Conservation (phyloP, 2,113 vertebrate genomes). For the Neolamprologus fasciatus region DNA sequence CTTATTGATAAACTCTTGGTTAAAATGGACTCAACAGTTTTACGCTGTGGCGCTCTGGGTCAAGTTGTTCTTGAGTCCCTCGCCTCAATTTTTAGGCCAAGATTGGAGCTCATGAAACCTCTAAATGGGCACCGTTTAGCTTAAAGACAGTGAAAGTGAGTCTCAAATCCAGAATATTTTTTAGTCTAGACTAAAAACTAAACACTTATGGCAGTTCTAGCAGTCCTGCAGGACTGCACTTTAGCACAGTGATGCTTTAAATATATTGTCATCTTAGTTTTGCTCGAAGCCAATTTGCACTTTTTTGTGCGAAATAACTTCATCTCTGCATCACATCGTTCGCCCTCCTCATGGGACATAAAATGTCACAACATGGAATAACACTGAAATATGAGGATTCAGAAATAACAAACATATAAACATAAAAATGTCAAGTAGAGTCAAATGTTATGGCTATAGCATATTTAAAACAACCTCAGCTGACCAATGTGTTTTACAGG, state of each 20-base stretch:
- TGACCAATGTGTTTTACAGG: not conserved
- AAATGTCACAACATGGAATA: not conserved
- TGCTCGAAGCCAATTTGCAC: not conserved
- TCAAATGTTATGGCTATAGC: not conserved
- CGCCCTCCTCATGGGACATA: not conserved
- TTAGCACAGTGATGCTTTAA: not conserved
- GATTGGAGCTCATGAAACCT: not conserved
- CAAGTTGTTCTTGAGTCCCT: not conserved
- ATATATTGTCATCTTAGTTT: not conserved
- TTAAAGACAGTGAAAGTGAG: not conserved
- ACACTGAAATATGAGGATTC: not conserved
- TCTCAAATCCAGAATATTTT: not conserved
- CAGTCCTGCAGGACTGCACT: not conserved
- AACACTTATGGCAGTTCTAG: not conserved
- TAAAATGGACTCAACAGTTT: slow-evolving; percentile 30
- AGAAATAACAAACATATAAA: not conserved
- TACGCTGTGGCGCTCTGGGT: not conserved
- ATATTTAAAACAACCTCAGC: not conserved
- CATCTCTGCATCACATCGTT: not conserved
- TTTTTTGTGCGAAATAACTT: not conserved
- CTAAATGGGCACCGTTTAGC: not conserved
- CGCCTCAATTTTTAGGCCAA: not conserved
- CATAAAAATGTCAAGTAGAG: not conserved
- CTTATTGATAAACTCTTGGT: slow-evolving; percentile 38
- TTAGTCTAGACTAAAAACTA: not conserved